These are phyloP conservation scores for Chrysogorgia sp. DNA, from an alignment of 92 coral and sea anemone species.

Conservation along the genomic window DNA sequence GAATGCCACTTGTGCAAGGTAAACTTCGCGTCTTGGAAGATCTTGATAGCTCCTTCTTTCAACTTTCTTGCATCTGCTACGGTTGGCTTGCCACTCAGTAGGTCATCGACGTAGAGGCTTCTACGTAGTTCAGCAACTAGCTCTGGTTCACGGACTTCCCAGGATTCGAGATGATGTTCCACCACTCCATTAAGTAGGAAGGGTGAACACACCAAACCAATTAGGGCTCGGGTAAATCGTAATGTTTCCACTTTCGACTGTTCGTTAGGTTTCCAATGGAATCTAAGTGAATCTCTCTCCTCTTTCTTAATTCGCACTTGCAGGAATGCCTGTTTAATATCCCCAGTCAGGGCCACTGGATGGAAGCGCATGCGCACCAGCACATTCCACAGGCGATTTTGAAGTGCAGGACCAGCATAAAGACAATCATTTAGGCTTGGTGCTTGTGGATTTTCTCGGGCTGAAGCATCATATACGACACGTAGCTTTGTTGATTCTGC, in stretches of 20 bases:
- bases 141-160: background rate
- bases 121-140: too few relatives aligned
- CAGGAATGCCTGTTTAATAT: constrained; percentile 2
- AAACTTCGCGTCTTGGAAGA: too few relatives aligned
- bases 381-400: constrained; percentile 1
- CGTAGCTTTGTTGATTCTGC: too few relatives aligned
- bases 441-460: too few relatives aligned
- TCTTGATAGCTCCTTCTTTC: too few relatives aligned
- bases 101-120: too few relatives aligned
- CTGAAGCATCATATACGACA: too few relatives aligned
- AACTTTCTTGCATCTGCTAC: too few relatives aligned
- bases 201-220: background rate
- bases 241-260: background rate
- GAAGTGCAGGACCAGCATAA: background rate
- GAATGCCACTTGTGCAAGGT: too few relatives aligned
- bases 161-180: background rate
- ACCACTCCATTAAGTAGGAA: constrained; percentile 9
- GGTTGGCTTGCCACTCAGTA: too few relatives aligned
- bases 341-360: constrained; percentile 11
- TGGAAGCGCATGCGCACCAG: constrained; percentile 6
- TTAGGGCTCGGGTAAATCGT: background rate
- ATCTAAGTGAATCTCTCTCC: background rate
- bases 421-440: too few relatives aligned
- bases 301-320: background rate
- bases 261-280: background rate